These are phyloP conservation scores for Eristalis arbustorum DNA, from an alignment of 2,888 invertebrate genomes.

Conservation along the genomic window DNA sequence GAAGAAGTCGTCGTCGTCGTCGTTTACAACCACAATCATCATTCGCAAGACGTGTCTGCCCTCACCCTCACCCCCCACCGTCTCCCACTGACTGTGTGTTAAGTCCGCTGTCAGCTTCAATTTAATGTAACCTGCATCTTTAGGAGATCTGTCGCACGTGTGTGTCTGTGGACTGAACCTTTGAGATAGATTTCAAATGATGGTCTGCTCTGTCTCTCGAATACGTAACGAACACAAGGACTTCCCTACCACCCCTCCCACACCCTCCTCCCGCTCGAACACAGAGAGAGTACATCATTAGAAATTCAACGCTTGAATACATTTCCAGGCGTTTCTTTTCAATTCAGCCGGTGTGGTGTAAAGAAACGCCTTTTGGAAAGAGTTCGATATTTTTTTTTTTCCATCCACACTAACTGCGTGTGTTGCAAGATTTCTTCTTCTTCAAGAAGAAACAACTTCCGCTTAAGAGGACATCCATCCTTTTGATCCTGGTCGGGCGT, in stretches of 20 bases:
- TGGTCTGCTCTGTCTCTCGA: not conserved
- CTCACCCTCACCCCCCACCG: not conserved
- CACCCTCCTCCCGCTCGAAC: not conserved
- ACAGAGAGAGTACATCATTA: slow-evolving; percentile 14
- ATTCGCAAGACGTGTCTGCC: not conserved
- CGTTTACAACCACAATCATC: not conserved
- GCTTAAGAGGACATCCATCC: slow-evolving; percentile 21
- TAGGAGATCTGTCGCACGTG: not conserved
- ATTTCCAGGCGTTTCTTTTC: not conserved
- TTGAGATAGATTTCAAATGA: slow-evolving; percentile 12
- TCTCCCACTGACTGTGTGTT: not conserved
- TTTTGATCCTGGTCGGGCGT: not conserved
- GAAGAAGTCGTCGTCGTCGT: not conserved
- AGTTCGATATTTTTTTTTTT: slow-evolving; percentile 26
- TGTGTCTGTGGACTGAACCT: not conserved
- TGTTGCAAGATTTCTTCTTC: slow-evolving; percentile 21
- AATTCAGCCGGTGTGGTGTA: not conserved
- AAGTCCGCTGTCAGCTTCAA: not conserved
- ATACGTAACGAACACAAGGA: not conserved
- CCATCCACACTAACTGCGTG: slow-evolving; percentile 13
- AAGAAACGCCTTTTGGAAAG: not conserved
- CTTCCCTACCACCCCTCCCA: not conserved
- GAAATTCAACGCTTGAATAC: slow-evolving; percentile 33
- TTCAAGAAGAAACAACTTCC: slow-evolving; percentile 29
- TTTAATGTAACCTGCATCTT: not conserved